Base-by-base conservation (phyloP, 2,113 vertebrate species). In the Sakesphorus luctuosus region DNA sequence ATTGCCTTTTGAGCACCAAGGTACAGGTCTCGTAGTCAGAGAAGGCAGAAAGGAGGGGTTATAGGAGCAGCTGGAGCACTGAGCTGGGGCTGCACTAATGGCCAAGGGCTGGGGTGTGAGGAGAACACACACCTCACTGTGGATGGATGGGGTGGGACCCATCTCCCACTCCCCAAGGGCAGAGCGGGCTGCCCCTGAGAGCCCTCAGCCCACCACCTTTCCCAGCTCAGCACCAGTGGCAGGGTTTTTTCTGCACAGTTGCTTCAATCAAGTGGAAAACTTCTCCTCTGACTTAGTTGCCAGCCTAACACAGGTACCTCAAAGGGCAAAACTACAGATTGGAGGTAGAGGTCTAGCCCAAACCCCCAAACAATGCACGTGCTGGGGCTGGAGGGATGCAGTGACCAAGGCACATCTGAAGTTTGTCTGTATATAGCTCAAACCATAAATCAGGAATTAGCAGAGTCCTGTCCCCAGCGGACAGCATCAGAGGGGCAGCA, bases 21-120 rank as follows among this genome's bases (percentile, higher is more conserved):
- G 69, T 18, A 35, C n/a, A 66, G 74, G 24, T 87, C 21, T 84
- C 2, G 0, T 3, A 33, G 29, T 56, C 36, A 61, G 14, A 13
- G 24, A 36, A 10, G 3, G 31, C 38, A 62, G 78, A 74, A 73
- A 31, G 13, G 9, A 63, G 25, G 25, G 44, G 3, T 11, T 35
- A 7, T 8, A 36, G 4, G 9, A 53, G 59, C 35, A 44, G 35
- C 58, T 4, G 29, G 46, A 46, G 33, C 50, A 35, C 82, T 23
- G 35, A 36, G 20, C 33, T 7, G 28, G 13, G 31, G 46, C 15
- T 67, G 50, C 50, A 9, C 8, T 0, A 0, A 31, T 1, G 2
- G 40, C 2, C 1, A 33, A 24, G 38, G 10, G 43, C 50, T 62
- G 28, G 53, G 19, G 5, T 10, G 6, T 1, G 13, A 65, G 59